Evolutionary conservation across 1,140 invertebrate species (phyloP).

Genomic region (Condylostylus longicornis): DNA sequence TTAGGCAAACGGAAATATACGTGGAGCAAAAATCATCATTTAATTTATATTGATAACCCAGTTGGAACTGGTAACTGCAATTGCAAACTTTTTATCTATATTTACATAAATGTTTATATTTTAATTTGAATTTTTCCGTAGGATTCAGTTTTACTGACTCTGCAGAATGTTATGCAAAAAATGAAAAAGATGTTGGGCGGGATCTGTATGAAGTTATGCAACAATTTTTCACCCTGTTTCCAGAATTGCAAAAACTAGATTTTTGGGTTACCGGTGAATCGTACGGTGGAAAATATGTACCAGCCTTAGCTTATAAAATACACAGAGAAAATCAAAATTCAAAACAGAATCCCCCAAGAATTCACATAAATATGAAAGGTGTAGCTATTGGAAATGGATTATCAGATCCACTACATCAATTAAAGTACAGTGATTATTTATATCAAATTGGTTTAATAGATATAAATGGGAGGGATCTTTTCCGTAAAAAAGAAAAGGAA

Average conservation of each 20-base stretch:
- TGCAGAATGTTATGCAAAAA: conserved; percentile 43
- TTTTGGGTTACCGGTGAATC: conserved; percentile 77
- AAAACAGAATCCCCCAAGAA: conserved; percentile 33
- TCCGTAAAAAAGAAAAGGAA: conserved; percentile 43
- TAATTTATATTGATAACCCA: conserved; percentile 78
- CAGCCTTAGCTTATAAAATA: conserved; percentile 60
- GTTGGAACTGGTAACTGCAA: conserved; percentile 72
- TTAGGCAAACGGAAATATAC: conserved; percentile 44
- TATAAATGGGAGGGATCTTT: conserved; percentile 41
- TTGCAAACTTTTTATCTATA: no score
- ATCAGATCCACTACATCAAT: conserved; percentile 63
- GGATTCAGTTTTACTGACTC: conserved; percentile 58
- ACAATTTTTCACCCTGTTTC: conserved; percentile 62
- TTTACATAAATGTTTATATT: no score
- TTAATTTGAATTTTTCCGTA: no score
- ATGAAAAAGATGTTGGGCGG: conserved; percentile 49
- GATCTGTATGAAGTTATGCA: conserved; percentile 47
- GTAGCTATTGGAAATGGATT: conserved; percentile 76
- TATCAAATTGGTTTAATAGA: conserved; percentile 69
- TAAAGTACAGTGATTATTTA: conserved; percentile 64
- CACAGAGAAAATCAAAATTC: conserved; percentile 40
- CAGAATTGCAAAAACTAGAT: conserved; percentile 43
- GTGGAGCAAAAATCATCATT: conserved; percentile 57
- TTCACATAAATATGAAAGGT: conserved; percentile 45
- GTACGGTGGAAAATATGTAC: conserved; percentile 74